Base-by-base conservation (phyloP, 2,797 vertebrate genomes). In the Characodon lateralis region DNA sequence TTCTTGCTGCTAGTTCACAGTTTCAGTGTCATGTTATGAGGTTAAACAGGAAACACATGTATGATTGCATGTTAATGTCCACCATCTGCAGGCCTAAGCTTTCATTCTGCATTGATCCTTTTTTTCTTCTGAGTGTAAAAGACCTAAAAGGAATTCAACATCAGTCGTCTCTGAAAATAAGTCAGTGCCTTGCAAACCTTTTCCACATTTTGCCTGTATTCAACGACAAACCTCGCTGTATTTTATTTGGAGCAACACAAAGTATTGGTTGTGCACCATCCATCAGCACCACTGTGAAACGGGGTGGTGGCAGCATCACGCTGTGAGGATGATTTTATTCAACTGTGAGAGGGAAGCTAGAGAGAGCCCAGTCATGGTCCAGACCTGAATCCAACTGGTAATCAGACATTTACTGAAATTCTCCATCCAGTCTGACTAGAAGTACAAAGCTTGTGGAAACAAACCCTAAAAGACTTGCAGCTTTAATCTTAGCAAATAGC, bases 11-110 rank as follows among this genome's bases (percentile, higher is more conserved):
- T 77, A 75, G 46, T 50, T 77, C 41, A 26, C 50, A 31, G 26
- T 50, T 76, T 66, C 14, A 63, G 56, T 59, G 7, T 55, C 76
- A 75, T 48, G 51, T 66, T 72, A 75, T 58, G n/a, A 70, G 68
- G 55, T 56, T 58, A 65, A 74, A 81, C 39, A 77, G 73, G 41
- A 72, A 80, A 82, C 76, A 71, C 53, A 14, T 75, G 56, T 63
- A 26, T 51, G 24, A 71, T 72, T 50, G 43, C 4, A 6, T 76
- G 55, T 31, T 63, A 51, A 59, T 65, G 69, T 14, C 59, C 41
- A 26, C 22, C 63, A 8, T 74, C 59, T 80, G 43, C 68, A 51
- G 8, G 28, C 55, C 14, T 28, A 46, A 48, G 72, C 43, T 50
- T 74, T 74, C 7, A 48, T 59, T 63, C 20, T 48, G 14, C 6